Percentiles rank a stretch among this genome's conserved stretches.
Evolutionary conservation across 1,140 invertebrate species (phyloP).

Genomic region (Ceratosolen solmsi): DNA sequence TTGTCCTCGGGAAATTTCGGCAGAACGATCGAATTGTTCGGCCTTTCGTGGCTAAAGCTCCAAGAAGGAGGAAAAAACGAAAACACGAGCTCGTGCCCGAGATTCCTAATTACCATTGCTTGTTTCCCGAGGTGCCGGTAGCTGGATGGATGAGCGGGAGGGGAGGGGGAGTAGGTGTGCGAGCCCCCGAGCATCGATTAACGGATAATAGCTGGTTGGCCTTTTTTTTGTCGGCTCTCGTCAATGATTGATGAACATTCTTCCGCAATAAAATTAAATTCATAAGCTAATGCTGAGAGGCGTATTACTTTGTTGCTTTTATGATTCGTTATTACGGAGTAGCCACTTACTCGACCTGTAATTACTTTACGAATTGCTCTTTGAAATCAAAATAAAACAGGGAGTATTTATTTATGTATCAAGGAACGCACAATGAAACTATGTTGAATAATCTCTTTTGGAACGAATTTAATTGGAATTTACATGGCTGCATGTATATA

Average conservation of each 20-base stretch:
- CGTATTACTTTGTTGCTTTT: not conserved
- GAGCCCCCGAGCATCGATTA: not conserved
- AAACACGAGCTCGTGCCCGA: too few relatives aligned
- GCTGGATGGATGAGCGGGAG: not conserved
- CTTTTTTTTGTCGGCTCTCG: not conserved
- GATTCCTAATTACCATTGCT: not conserved
- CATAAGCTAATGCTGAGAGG: not conserved
- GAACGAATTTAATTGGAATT: not conserved
- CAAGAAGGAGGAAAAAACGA: not conserved
- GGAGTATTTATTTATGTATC: not conserved
- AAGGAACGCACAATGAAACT: too few relatives aligned
- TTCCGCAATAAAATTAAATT: not conserved
- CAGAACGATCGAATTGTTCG: not conserved
- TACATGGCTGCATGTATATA: not conserved
- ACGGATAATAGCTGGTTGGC: not conserved
- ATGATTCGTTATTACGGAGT: not conserved
- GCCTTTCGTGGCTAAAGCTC: not conserved
- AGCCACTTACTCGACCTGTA: not conserved
- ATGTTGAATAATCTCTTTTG: not conserved
- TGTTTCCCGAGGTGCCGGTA: not conserved
- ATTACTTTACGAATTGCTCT: not conserved
- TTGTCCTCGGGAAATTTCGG: not conserved
- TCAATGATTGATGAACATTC: not conserved
- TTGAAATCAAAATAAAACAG: not conserved
- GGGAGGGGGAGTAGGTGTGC: too few relatives aligned